phyloP scores from a whole-genome alignment of 2,888 invertebrate genomes.

The Habrosyne pyritoides region DNA sequence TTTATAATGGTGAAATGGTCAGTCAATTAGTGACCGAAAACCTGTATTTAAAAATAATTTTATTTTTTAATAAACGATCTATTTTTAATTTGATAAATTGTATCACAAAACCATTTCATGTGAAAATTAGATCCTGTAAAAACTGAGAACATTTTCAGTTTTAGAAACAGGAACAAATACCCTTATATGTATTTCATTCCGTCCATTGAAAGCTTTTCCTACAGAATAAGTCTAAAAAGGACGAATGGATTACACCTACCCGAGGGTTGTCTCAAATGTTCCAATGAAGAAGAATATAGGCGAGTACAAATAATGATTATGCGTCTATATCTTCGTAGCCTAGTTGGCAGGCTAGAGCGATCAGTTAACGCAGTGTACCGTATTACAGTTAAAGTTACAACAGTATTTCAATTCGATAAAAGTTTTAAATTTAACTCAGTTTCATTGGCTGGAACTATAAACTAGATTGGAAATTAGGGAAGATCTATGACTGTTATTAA shows the following conservation, averaged over 20 bases:
- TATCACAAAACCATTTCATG: no score
- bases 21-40: no score
- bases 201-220: not conserved
- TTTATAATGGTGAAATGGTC: no score
- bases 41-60: no score
- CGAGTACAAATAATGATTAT: not conserved
- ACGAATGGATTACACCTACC: not conserved
- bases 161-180: no score
- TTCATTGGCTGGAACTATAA: not conserved
- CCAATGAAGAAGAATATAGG: not conserved
- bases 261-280: not conserved
- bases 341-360: conserved; percentile 15
- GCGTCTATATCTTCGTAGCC: conserved; percentile 7
- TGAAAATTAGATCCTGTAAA: no score
- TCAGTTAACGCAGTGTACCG: not conserved
- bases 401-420: not conserved
- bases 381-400: not conserved
- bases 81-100: no score
- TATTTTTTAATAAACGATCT: no score
- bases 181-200: not conserved
- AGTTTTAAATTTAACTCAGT: not conserved
- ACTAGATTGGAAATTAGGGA: not conserved
- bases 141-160: no score
- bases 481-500: not conserved
- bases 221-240: not conserved